These are phyloP conservation scores for Silurus aristotelis DNA, from an alignment of 2,797 vertebrate species.

Conservation along the genomic window DNA sequence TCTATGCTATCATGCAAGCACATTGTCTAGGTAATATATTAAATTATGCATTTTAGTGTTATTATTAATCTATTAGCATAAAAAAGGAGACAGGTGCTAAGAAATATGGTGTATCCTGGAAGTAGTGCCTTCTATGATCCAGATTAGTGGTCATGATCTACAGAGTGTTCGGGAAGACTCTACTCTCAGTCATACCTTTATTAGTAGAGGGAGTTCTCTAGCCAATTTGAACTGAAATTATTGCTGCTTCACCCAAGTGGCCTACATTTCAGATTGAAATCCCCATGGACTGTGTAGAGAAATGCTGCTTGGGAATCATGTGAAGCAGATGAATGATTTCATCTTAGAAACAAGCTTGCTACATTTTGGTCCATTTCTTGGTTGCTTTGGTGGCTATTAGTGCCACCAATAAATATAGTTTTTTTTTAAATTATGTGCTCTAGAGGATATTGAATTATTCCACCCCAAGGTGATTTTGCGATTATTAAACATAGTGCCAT, in stretches of 20 bases:
- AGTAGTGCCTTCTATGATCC: not conserved
- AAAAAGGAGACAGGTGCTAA: not conserved
- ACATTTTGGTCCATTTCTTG: constrained; percentile 59
- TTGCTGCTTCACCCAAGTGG: constrained; percentile 51
- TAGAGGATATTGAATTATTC: not conserved
- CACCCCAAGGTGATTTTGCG: not conserved
- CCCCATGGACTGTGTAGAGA: constrained; percentile 47
- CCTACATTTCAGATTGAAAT: constrained; percentile 50
- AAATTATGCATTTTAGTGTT: not conserved
- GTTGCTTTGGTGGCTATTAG: not conserved
- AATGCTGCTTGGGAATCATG: constrained; percentile 57
- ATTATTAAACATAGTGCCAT: constrained; percentile 12
- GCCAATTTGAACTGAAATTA: constrained; percentile 62
- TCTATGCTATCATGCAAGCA: not conserved
- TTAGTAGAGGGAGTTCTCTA: constrained; percentile 45
- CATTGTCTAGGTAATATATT: not conserved
- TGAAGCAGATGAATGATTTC: constrained; percentile 41
- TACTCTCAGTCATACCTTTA: constrained; percentile 24
- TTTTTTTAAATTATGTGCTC: constrained; percentile 8
- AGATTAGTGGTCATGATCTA: constrained; percentile 20
- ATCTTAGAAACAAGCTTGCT: constrained; percentile 61
- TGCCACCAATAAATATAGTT: not conserved
- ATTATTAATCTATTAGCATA: too few relatives aligned
- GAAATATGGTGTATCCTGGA: not conserved
- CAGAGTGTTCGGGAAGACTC: not conserved